phyloP scores from a whole-genome alignment of 2,797 vertebrate species.

The Schizopygopsis malacanthus region DNA sequence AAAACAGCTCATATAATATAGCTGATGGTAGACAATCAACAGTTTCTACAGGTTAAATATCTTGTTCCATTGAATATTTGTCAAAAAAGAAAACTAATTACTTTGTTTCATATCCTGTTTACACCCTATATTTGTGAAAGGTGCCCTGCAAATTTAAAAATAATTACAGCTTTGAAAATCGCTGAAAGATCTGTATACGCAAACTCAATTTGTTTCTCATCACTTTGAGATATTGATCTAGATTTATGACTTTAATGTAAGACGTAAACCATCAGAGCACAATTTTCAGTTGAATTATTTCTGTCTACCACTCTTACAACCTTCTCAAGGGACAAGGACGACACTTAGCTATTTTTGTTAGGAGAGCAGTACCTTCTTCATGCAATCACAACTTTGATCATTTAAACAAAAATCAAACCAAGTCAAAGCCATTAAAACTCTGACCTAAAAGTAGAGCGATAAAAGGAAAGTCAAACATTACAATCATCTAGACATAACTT shows the following conservation, averaged over 20 bases:
- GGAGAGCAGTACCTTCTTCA: not conserved
- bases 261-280: slow-evolving; percentile 70
- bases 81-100: not conserved
- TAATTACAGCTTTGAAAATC: slow-evolving; percentile 46
- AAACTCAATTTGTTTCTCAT: slow-evolving; percentile 73
- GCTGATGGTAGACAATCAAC: not conserved
- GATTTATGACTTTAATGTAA: slow-evolving; percentile 66
- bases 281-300: slow-evolving; percentile 70
- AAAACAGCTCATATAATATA: not conserved
- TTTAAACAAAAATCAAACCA: slow-evolving; percentile 19
- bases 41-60: not conserved
- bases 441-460: not conserved
- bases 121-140: not conserved
- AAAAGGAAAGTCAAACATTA: not conserved
- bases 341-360: not conserved
- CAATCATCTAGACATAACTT: not conserved
- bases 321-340: slow-evolving; percentile 33
- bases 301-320: slow-evolving; percentile 62
- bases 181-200: slow-evolving; percentile 50
- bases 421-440: slow-evolving; percentile 15
- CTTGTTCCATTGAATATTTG: not conserved
- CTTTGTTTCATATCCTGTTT: not conserved
- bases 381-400: not conserved
- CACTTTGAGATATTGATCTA: slow-evolving; percentile 70
- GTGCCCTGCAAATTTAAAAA: slow-evolving; percentile 15